Evolutionary conservation across 2,888 invertebrate genomes (phyloP), one percentile per base, ranked within the genome.

Genomic region (Hirtodrosophila trivittata): DNA sequence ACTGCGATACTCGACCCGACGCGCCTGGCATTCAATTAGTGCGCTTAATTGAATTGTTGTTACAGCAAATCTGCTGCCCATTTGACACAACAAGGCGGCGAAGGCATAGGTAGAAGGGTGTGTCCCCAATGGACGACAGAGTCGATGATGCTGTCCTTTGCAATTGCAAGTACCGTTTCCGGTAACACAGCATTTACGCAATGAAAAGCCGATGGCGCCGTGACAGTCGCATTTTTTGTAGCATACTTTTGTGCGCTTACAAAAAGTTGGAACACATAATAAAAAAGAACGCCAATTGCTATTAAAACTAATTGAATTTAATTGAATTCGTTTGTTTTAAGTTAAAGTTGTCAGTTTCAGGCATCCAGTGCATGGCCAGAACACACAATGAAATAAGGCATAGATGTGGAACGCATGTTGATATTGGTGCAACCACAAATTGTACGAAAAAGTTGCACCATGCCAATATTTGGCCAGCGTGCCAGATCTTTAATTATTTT

Each of bases 31-130:
- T 86, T 87, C 87, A 87, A 87, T 87, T 87, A 87, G 87, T 85
- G 57, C 67, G 75, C 80, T 80, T 87, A 88, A 87, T 87, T 88
- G 83, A 87, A 85, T 88, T 87, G 88, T 86, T 87, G 73, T 86
- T 86, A 67, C 76, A 57, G 84, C 74, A 83, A 86, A 86, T 86
- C 87, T 75, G 80, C 64, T 69, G 57, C 42, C 63, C 71, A 59
- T 82, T 75, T 59, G 42, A 55, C 43, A 14, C 16, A 35, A 38
- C 49, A 55, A 38, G 51, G 35, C 41, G 39, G 49, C 43, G 32
- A 12, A 37, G 35, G 42, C 39, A 39, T 6, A 41, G 41, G 30
- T 38, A 35, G 14, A 35, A 43, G 26, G 6, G 12, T 6, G 14
- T 14, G 9, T 5, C 9, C 12, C 6, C 33, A 38, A 52, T 16